phyloP scores from a whole-genome alignment of 2,888 invertebrate genomes.

The Nezara viridula region DNA sequence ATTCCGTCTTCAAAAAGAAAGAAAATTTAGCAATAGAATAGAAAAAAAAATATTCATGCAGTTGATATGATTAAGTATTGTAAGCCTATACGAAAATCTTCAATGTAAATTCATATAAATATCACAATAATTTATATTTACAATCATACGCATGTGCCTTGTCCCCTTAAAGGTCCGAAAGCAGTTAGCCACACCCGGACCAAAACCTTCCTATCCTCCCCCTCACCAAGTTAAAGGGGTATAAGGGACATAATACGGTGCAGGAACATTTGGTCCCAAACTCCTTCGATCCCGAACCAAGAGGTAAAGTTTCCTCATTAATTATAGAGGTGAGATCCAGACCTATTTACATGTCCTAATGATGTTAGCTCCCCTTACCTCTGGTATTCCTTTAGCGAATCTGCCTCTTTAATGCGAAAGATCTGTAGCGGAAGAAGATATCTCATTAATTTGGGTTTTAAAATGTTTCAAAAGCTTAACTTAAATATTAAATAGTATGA shows the following conservation, averaged over 20 bases:
- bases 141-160: neutral
- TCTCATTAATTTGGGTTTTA: too few relatives aligned
- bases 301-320: conserved; percentile 41
- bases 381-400: neutral
- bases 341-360: conserved; percentile 6
- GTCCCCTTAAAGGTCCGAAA: neutral
- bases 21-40: too few relatives aligned
- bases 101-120: too few relatives aligned
- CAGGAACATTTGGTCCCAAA: conserved; percentile 1
- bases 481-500: too few relatives aligned
- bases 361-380: neutral
- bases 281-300: neutral
- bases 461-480: too few relatives aligned
- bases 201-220: neutral
- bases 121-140: too few relatives aligned
- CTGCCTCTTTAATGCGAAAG: neutral
- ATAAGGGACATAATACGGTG: neutral
- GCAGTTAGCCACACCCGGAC: neutral
- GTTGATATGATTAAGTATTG: too few relatives aligned
- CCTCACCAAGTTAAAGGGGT: neutral
- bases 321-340: neutral
- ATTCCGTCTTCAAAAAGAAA: too few relatives aligned
- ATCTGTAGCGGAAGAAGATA: too few relatives aligned
- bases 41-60: too few relatives aligned
- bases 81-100: too few relatives aligned